A percentile compares a stretch with the other conserved stretches of the same genome.
phyloP scores from a whole-genome alignment of 2,888 invertebrate genomes.

The Spisula solida region DNA sequence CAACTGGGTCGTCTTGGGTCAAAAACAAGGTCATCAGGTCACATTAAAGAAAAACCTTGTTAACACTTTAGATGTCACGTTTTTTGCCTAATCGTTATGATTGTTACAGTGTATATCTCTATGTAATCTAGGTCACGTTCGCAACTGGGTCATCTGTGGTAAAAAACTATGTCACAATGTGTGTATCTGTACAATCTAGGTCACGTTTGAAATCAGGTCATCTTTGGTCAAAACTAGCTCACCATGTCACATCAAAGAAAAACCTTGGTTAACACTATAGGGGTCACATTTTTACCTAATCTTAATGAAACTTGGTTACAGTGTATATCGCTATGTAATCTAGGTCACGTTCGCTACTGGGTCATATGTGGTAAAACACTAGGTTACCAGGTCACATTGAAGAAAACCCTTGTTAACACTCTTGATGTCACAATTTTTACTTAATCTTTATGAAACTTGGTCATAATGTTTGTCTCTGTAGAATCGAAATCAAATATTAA shows the following conservation, averaged over 20 bases:
- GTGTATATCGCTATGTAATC: neutral
- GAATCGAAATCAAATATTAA: too few species aligned
- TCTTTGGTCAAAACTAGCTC: neutral
- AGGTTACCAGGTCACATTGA: neutral
- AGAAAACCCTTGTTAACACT: neutral
- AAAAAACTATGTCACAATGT: neutral
- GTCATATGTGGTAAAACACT: too few species aligned
- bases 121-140: neutral
- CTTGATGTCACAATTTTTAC: neutral
- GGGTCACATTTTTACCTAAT: neutral
- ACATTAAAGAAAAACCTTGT: too few species aligned
- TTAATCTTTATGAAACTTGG: neutral
- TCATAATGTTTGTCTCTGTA: too few species aligned
- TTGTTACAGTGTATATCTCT: neutral
- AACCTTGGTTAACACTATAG: neutral
- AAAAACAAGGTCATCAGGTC: too few species aligned
- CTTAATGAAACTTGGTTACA: neutral
- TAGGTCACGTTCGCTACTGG: neutral
- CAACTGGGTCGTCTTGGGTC: too few species aligned
- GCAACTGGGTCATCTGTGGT: neutral
- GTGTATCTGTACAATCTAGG: neutral
- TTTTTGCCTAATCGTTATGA: neutral
- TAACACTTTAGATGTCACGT: neutral
- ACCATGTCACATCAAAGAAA: neutral
- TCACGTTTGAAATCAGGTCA: neutral